Base-by-base conservation (phyloP, 2,888 invertebrate species). In the Graphium colonna region DNA sequence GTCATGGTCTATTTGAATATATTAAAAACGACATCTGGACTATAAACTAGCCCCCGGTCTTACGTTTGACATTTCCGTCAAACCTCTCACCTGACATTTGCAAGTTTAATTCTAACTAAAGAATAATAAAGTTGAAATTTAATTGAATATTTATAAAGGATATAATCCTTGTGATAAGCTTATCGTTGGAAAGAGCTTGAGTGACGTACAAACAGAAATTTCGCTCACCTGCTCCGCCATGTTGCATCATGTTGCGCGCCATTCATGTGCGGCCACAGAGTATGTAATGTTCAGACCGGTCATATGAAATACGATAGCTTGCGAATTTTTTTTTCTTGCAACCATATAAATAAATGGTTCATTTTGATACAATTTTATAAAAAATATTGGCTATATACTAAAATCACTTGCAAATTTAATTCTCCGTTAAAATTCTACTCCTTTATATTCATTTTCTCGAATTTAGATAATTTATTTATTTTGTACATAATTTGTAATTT, bases 141-240 rank as follows among this genome's bases (percentile, higher is more conserved):
- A 15, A 46, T 12, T 21, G 21, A 33, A 47, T 43, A 21, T 10
- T 18, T 15, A 28, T 41, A 41, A 36, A 5, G 3, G 21, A 21
- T 21, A 21, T 21, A 21, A 21, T 21, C 21, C n/a, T 31, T 40
- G 52, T 16, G 48, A 26, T 18, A 51, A 48, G 28, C 43, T 48
- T 21, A 40, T 49, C 48, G 46, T 52, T 15, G 44, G 39, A 41
- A 41, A 52, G 51, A 26, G 38, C 12, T 46, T 17, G 59, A 56
- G 56, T 56, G 53, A 52, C 40, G 8, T 16, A 7, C 10, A 47
- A 60, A 61, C 57, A 56, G 62, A 67, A 73, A 68, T 68, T 68
- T 67, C 58, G 63, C 62, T 72, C 76, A 77, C 75, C 78, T 78
- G 79, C 68, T 74, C 78, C 78, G 79, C 68, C 58, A 60, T 49